Evolutionary conservation across 2,113 vertebrate genomes (phyloP).

Genomic region (Pithys albifrons): DNA sequence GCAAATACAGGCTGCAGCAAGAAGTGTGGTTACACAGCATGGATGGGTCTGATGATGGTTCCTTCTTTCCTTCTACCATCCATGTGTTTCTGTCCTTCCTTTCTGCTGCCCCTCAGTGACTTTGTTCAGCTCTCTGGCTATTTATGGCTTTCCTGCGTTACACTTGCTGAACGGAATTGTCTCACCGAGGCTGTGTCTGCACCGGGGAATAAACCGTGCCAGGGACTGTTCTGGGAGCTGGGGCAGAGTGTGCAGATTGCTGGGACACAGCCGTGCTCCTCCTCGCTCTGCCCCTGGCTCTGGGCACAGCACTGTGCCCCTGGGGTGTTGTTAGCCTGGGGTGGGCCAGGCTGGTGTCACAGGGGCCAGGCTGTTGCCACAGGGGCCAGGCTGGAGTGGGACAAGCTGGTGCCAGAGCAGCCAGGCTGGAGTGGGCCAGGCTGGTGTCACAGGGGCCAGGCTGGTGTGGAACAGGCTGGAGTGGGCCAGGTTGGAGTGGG

Average conservation of each 20-base stretch:
- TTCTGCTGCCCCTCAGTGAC: background rate
- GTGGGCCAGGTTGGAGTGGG: too few species aligned
- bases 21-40: background rate
- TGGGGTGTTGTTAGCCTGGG: background rate
- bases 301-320: background rate
- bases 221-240: background rate
- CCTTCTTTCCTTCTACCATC: background rate
- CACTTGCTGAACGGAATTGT: background rate
- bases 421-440: too few species aligned
- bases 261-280: background rate
- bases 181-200: background rate
- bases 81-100: fast-evolving
- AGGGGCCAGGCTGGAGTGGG: too few species aligned
- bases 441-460: too few species aligned
- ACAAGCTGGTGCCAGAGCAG: too few species aligned
- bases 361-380: too few species aligned
- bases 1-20: fast-evolving
- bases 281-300: background rate
- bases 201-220: background rate
- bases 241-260: background rate
- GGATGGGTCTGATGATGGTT: background rate
- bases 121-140: background rate
- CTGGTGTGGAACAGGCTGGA: too few species aligned
- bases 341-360: too few species aligned
- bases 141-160: background rate